phyloP scores from a whole-genome alignment of 2,888 invertebrate species.

The Ommatoiulus sabulosus region DNA sequence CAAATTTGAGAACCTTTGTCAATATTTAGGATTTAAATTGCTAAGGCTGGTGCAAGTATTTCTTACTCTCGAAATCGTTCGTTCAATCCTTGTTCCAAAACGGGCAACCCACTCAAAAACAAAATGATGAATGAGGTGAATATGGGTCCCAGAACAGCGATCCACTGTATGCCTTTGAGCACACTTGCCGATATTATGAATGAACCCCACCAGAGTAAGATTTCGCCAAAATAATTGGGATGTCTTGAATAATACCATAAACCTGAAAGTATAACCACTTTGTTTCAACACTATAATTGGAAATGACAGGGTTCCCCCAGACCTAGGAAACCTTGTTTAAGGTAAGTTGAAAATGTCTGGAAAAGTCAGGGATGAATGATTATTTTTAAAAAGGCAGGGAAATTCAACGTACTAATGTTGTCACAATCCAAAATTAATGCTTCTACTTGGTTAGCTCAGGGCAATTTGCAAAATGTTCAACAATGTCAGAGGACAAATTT shows the following conservation, averaged over 20 bases:
- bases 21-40: not conserved
- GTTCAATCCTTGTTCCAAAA: constrained; percentile 87
- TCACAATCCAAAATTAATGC: too few relatives aligned
- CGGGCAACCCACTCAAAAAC: constrained; percentile 90
- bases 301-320: too few relatives aligned
- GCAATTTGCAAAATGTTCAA: too few relatives aligned
- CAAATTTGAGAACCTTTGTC: not conserved
- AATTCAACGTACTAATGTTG: too few relatives aligned
- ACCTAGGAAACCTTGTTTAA: too few relatives aligned
- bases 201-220: constrained; percentile 93
- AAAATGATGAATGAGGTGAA: constrained; percentile 89
- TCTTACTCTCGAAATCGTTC: constrained; percentile 84
- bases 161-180: constrained; percentile 86
- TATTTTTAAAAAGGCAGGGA: too few relatives aligned
- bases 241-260: constrained; percentile 90
- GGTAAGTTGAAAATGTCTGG: too few relatives aligned
- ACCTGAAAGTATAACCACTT: constrained; percentile 68
- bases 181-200: constrained; percentile 90
- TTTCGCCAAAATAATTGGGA: constrained; percentile 96
- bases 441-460: too few relatives aligned
- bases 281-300: too few relatives aligned
- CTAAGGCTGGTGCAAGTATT: not conserved
- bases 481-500: too few relatives aligned
- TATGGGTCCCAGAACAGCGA: constrained; percentile 86
- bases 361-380: too few relatives aligned